Conservation (phyloP, 2,888 invertebrate genomes). For the Tuberolachnus salignus region DNA sequence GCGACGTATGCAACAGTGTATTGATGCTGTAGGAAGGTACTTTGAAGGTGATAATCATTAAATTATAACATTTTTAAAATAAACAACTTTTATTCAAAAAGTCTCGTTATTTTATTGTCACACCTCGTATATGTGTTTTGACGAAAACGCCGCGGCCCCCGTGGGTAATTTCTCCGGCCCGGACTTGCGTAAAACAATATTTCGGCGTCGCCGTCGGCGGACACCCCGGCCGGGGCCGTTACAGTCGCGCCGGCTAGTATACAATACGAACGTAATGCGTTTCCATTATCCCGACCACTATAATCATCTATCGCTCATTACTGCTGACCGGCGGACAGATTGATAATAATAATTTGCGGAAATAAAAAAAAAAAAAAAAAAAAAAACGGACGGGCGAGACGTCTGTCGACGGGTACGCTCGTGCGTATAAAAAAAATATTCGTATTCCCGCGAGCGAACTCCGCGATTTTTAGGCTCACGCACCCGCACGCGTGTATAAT, state of each 20-base stretch:
- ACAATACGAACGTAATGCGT: background rate
- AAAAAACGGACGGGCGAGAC: too few species aligned
- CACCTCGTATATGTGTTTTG: too few species aligned
- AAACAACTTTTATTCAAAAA: too few species aligned
- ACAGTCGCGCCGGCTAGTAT: background rate
- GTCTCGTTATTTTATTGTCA: too few species aligned
- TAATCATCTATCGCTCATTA: constrained; percentile 36
- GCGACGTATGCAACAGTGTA: too few species aligned
- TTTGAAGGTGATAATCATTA: too few species aligned
- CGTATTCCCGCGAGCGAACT: background rate
- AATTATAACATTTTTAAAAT: too few species aligned
- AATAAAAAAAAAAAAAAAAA: background rate
- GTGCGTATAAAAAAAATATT: too few species aligned
- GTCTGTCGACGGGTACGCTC: background rate
- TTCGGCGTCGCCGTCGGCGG: background rate
- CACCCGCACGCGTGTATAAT: background rate
- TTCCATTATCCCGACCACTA: constrained; percentile 46
- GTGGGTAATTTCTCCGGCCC: too few species aligned
- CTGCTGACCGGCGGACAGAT: constrained; percentile 30
- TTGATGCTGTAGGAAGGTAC: too few species aligned
- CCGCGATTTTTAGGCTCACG: background rate
- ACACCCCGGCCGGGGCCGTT: background rate
- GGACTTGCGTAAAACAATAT: background rate
- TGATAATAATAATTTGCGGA: constrained; percentile 28
- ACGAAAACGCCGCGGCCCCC: too few species aligned